These are phyloP conservation scores for Axinella damicornis DNA, from an alignment of 37 sponge, comb jelly and placozoan genomes.

Conservation along the genomic window DNA sequence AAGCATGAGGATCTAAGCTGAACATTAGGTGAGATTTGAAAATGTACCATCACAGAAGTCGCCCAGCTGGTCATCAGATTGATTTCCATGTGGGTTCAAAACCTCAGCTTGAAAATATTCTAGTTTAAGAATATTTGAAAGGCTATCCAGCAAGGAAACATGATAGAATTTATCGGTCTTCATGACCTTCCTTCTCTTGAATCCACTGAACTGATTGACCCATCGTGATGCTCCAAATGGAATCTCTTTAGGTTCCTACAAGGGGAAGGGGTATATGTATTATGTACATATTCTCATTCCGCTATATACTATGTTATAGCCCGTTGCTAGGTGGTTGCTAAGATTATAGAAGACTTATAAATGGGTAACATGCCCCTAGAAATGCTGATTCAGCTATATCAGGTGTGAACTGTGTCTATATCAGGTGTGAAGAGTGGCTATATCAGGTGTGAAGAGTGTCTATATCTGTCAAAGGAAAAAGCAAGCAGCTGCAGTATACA, in stretches of 20 bases:
- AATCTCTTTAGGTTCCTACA: constrained; percentile 21
- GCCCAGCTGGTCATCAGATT: not conserved
- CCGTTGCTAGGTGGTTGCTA: too few relatives aligned
- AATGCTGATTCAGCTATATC: too few relatives aligned
- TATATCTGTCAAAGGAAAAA: too few relatives aligned
- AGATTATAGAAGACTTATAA: too few relatives aligned
- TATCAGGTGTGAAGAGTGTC: too few relatives aligned
- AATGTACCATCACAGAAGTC: constrained; percentile 55
- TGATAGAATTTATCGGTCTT: constrained; percentile 16
- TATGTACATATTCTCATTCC: not conserved
- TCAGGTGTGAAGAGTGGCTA: too few relatives aligned
- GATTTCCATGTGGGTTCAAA: constrained; percentile 19
- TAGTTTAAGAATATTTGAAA: not conserved
- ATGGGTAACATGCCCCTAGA: too few relatives aligned
- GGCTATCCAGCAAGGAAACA: constrained; percentile 26
- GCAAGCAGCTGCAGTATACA: too few relatives aligned
- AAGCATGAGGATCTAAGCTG: constrained; percentile 18
- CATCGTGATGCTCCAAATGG: constrained; percentile 19
- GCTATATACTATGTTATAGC: too few relatives aligned
- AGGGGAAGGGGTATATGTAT: not conserved
- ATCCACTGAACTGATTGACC: constrained; percentile 20
- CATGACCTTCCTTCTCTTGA: constrained; percentile 28
- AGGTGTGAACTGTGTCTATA: too few relatives aligned
- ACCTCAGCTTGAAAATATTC: constrained; percentile 23
- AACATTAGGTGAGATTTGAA: constrained; percentile 38